phyloP scores from a whole-genome alignment of 1,140 invertebrate genomes.

The Sipha flava region DNA sequence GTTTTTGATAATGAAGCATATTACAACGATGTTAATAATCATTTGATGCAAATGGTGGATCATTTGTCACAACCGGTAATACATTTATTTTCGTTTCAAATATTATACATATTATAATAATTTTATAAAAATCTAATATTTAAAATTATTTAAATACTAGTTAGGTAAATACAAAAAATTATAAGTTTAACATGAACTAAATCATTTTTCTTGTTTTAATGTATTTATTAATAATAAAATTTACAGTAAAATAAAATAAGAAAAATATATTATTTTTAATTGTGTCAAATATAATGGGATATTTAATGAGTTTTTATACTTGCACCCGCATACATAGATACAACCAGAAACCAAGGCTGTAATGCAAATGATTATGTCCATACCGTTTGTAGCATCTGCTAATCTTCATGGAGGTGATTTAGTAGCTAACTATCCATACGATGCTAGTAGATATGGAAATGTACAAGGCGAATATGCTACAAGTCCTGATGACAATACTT shows the following conservation, averaged over 20 bases:
- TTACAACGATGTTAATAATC: conserved; percentile 56
- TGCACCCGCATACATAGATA: conserved; percentile 44
- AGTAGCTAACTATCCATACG: conserved; percentile 91
- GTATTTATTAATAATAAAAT: no score
- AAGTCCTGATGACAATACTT: conserved; percentile 72
- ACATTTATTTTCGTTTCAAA: neutral
- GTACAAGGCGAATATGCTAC: conserved; percentile 47
- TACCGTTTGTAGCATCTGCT: conserved; percentile 91
- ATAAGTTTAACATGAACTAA: no score
- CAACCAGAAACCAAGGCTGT: conserved; percentile 82
- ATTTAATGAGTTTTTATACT: conserved; percentile 47
- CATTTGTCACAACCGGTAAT: conserved; percentile 57
- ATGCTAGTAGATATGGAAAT: conserved; percentile 47
- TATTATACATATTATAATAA: no score
- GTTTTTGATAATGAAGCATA: conserved; percentile 53
- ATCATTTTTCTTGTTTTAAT: no score
- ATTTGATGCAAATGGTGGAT: conserved; percentile 56
- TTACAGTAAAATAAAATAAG: no score
- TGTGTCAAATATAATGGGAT: neutral
- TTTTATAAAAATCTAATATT: no score
- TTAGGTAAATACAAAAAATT: no score
- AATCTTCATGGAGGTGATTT: conserved; percentile 92
- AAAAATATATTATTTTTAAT: neutral
- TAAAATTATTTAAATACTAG: no score
- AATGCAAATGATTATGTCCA: conserved; percentile 78